A percentile compares a stretch with the other conserved stretches of the same genome.
Conservation (phyloP, 2,797 vertebrate species). For the Scleropages formosus region DNA sequence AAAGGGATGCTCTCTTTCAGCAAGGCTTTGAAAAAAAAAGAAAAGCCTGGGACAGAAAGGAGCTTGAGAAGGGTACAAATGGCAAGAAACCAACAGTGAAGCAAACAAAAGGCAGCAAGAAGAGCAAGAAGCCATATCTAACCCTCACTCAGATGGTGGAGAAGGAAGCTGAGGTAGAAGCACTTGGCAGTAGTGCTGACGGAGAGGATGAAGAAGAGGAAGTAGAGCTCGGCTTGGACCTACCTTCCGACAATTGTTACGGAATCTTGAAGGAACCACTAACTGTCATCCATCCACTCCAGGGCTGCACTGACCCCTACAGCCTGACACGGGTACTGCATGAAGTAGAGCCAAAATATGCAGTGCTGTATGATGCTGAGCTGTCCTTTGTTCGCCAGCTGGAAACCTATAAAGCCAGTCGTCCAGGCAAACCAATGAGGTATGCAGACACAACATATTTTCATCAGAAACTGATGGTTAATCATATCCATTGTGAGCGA, state of each 20-base stretch:
- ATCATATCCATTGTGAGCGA: not conserved
- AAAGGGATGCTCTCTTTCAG: slow-evolving; percentile 65
- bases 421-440: slow-evolving; percentile 85
- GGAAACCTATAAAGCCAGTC: slow-evolving; percentile 87
- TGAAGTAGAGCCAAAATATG: slow-evolving; percentile 86
- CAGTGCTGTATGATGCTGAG: slow-evolving; percentile 90
- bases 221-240: slow-evolving; percentile 66
- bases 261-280: slow-evolving; percentile 86
- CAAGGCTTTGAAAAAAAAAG: slow-evolving; percentile 54
- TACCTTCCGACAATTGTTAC: slow-evolving; percentile 85
- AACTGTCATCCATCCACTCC: slow-evolving; percentile 86
- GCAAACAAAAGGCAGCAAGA: slow-evolving; percentile 51
- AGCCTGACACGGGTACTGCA: slow-evolving; percentile 84
- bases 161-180: slow-evolving; percentile 37
- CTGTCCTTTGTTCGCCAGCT: slow-evolving; percentile 90
- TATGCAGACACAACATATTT: slow-evolving; percentile 47
- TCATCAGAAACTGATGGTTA: not conserved
- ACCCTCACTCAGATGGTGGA: slow-evolving; percentile 84
- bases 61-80: slow-evolving; percentile 50
- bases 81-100: slow-evolving; percentile 63
- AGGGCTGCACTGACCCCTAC: slow-evolving; percentile 87
- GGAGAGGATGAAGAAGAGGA: slow-evolving; percentile 58
- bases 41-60: slow-evolving; percentile 54
- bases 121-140: slow-evolving; percentile 62
- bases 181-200: slow-evolving; percentile 61